These are phyloP conservation scores for Meandrusa payeni DNA, from an alignment of 2,888 invertebrate genomes.

Conservation along the genomic window DNA sequence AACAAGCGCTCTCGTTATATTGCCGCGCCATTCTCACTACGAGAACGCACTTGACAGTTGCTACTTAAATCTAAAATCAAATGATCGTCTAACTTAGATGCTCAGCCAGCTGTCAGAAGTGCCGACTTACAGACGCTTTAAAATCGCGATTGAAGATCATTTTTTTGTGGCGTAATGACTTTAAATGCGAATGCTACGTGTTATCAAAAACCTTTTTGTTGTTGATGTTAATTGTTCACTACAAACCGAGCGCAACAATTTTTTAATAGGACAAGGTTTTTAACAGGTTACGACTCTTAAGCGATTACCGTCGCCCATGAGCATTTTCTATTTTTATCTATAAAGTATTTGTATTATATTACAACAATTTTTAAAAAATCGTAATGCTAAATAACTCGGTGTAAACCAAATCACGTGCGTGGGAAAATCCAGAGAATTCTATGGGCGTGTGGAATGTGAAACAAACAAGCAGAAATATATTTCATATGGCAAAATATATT, in stretches of 20 bases:
- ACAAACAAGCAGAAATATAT: too few relatives aligned
- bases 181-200: too few relatives aligned
- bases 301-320: too few relatives aligned
- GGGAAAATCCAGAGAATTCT: slow-evolving; percentile 14
- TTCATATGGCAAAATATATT: too few relatives aligned
- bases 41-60: slow-evolving; percentile 15
- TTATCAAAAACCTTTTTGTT: too few relatives aligned
- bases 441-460: slow-evolving; percentile 1
- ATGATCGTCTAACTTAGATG: slow-evolving; percentile 14
- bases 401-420: slow-evolving; percentile 18
- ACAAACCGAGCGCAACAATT: too few relatives aligned
- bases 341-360: too few relatives aligned
- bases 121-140: slow-evolving; percentile 5
- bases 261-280: too few relatives aligned
- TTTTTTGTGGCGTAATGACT: background rate
- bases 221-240: too few relatives aligned
- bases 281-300: too few relatives aligned
- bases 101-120: slow-evolving; percentile 15
- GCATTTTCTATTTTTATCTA: too few relatives aligned
- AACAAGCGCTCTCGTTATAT: slow-evolving; percentile 10
- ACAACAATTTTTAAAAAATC: background rate
- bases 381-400: slow-evolving; percentile 5
- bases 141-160: too few relatives aligned
- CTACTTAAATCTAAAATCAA: slow-evolving; percentile 22
- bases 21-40: slow-evolving; percentile 6